Evolutionary conservation across 2,888 invertebrate genomes (phyloP).

Genomic region (Hoplodrina blanda): DNA sequence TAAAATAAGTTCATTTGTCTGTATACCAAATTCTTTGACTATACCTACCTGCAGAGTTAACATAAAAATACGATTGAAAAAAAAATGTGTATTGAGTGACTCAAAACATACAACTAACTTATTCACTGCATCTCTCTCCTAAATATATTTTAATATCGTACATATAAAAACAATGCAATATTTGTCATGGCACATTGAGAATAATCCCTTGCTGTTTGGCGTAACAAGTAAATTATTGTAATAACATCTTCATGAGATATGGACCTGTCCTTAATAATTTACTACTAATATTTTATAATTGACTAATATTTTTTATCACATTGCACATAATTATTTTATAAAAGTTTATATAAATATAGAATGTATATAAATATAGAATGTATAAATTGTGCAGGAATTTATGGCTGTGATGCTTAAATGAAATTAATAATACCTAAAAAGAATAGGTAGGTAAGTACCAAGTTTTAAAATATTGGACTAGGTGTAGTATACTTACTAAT

Average conservation of each 20-base stretch:
- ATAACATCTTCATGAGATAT: constrained; percentile 56
- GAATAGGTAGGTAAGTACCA: background rate
- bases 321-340: constrained; percentile 14
- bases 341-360: too few species aligned
- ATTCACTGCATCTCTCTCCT: constrained; percentile 13
- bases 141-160: constrained; percentile 42
- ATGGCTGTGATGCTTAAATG: constrained; percentile 45
- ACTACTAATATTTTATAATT: background rate
- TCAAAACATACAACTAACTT: constrained; percentile 12
- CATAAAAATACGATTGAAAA: background rate
- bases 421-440: constrained; percentile 9
- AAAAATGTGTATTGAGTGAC: background rate
- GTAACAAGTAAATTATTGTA: constrained; percentile 28
- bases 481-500: constrained; percentile 4
- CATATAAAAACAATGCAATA: constrained; percentile 59
- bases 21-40: too few species aligned
- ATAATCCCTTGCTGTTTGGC: constrained; percentile 35
- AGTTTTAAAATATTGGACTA: background rate
- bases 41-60: background rate
- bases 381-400: constrained; percentile 28
- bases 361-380: background rate
- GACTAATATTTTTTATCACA: constrained; percentile 20
- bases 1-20: too few species aligned
- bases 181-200: constrained; percentile 46
- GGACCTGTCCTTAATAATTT: constrained; percentile 33